These are phyloP conservation scores for Leptestheria dahalacensis DNA, from an alignment of 1,140 invertebrate species.

Conservation along the genomic window DNA sequence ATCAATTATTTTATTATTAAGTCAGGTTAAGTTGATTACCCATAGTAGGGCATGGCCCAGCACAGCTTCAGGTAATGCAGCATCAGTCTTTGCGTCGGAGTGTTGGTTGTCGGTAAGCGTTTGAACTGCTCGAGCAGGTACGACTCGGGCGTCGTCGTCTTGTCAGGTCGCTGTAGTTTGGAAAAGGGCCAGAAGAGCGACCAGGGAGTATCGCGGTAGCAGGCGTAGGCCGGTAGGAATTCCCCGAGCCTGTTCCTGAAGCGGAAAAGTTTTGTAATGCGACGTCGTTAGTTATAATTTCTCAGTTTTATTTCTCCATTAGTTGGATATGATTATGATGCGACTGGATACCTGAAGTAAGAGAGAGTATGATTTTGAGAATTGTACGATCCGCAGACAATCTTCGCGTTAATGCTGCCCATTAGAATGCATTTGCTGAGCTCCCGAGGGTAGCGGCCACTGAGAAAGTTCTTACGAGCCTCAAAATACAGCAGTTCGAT, in stretches of 20 bases:
- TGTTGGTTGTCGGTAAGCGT: conserved; percentile 2
- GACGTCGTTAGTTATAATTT: no score
- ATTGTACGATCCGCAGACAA: neutral
- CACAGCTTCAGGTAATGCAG: conserved; percentile 10
- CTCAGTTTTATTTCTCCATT: neutral
- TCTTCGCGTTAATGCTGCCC: neutral
- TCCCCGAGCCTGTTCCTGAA: neutral
- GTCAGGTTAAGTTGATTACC: neutral
- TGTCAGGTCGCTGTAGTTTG: conserved; percentile 3
- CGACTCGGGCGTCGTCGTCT: conserved; percentile 1
- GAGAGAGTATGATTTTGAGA: neutral
- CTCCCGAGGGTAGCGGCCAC: conserved; percentile 6
- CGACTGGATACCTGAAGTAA: neutral
- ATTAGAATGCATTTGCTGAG: conserved; percentile 1
- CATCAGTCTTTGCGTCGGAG: conserved; percentile 8
- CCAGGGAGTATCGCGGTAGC: conserved; percentile 1
- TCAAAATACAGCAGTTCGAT: conserved; percentile 1
- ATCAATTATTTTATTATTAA: no score
- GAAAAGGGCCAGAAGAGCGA: conserved; percentile 6
- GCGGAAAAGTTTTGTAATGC: no score
- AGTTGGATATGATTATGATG: neutral
- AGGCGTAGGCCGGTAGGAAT: neutral
- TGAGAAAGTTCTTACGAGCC: neutral
- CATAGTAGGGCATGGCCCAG: conserved; percentile 8
- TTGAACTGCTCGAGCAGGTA: conserved; percentile 8